Evolutionary conservation across 2,797 vertebrate genomes (phyloP), one percentile per base, ranked within the genome.

Genomic region (Dallia pectoralis): DNA sequence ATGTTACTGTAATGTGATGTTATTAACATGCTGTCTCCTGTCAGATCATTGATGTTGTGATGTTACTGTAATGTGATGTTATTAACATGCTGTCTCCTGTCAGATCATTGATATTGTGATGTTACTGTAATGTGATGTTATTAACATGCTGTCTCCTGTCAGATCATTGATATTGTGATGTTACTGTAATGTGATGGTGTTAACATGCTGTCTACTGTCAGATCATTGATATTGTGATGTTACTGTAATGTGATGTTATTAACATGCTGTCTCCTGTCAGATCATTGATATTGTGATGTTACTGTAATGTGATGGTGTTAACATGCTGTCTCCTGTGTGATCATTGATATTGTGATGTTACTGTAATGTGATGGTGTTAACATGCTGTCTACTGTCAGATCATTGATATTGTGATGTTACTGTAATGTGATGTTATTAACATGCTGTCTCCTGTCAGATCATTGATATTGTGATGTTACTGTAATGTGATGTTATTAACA

Each of bases 121-220:
- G 51, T 53, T 22, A 53, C 51, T 22, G 9, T 53, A 11, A 53
- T 11, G n/a, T 22, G n/a, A 53, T 9, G 51, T 15, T 51, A 51
- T 51, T 19, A 2, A 49, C 48, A 22, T 29, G 9, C 18, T 65
- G 63, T 65, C 63, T 18, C 63, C 19, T 71, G 82, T 82, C 92
- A 98, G 97, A 95, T 99, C 80, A 96, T 97, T 90, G 96, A 99
- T 86, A 95, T 40, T 6, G 36, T 40, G 9, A 40, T 6, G 36
- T 40, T 3, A 9, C 9, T 22, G 8, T 4, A 49, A 1, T 5
- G 18, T 53, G 2, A 6, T 7, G 14, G 2, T 40, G 36, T 6
- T 40, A 4, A 25, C 5, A 25, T 30, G 9, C 6, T 65, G 63
- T 65, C 63, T 6, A 16, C 51, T 70, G 82, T 82, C 91, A 98